Conservation (phyloP, 2,113 vertebrate species). For the Rostratula benghalensis region DNA sequence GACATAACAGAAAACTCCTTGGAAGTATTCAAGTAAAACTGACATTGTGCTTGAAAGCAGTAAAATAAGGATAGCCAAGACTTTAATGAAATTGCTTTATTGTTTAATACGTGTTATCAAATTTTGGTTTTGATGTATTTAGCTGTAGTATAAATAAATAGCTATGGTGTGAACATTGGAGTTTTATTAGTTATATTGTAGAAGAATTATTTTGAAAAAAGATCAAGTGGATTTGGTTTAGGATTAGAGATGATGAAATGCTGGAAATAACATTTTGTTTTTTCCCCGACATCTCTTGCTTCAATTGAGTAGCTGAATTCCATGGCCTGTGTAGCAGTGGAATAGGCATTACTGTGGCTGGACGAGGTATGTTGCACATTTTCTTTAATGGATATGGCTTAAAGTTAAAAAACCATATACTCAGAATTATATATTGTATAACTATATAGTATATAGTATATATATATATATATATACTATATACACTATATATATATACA, state of each 20-base stretch:
- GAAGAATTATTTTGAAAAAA: neutral
- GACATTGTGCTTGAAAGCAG: neutral
- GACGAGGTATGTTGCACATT: slow-evolving; percentile 73
- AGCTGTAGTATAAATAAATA: neutral
- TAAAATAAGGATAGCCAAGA: neutral
- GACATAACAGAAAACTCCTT: neutral
- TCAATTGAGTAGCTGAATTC: slow-evolving; percentile 73
- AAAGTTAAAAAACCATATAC: neutral
- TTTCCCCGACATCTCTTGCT: neutral
- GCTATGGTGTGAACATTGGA: neutral
- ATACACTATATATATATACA: neutral
- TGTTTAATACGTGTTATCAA: neutral
- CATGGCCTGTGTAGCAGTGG: slow-evolving; percentile 81
- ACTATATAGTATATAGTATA: no score
- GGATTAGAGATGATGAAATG: neutral
- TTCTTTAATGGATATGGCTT: neutral
- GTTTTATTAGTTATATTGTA: neutral
- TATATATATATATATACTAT: neutral
- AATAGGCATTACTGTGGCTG: slow-evolving; percentile 80
- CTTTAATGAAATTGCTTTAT: neutral
- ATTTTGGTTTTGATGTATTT: neutral
- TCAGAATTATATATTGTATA: neutral
- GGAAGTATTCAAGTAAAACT: neutral
- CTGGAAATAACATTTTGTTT: neutral
- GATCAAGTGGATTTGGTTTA: neutral